A percentile compares a stretch with the other conserved stretches of the same genome.
Conservation (phyloP, 2,113 vertebrate genomes). For the Rynchops niger region DNA sequence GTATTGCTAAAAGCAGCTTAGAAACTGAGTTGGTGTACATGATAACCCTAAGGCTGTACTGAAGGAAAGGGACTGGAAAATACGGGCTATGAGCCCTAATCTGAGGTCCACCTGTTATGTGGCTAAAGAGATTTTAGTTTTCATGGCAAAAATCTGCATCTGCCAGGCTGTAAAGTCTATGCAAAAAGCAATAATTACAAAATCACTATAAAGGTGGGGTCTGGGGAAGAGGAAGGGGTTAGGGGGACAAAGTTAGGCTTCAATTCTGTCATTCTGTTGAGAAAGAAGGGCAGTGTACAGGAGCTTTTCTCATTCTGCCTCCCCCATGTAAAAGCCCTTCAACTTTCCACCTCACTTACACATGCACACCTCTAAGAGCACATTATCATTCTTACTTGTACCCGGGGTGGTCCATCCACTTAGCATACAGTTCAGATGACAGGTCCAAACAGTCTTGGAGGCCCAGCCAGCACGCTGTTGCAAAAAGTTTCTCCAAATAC, state of each 20-base stretch:
- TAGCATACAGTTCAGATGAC: conserved; percentile 71
- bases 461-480: conserved; percentile 70
- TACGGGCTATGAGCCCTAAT: not conserved
- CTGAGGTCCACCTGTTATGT: not conserved
- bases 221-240: not conserved
- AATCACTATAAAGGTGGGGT: not conserved
- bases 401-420: conserved; percentile 69
- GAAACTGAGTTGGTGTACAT: not conserved
- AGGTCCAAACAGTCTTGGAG: conserved; percentile 77
- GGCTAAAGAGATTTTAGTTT: not conserved
- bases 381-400: conserved; percentile 66
- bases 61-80: not conserved
- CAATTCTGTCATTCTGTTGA: not conserved
- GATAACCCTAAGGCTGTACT: not conserved
- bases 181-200: not conserved
- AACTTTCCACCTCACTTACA: not conserved
- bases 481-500: conserved; percentile 65
- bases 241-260: not conserved
- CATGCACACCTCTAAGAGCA: not conserved
- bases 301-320: not conserved
- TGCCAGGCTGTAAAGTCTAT: not conserved
- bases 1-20: not conserved
- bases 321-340: not conserved
- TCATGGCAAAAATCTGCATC: not conserved
- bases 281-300: not conserved